These are phyloP conservation scores for Sitodiplosis mosellana DNA, from an alignment of 1,140 invertebrate species.

Conservation along the genomic window DNA sequence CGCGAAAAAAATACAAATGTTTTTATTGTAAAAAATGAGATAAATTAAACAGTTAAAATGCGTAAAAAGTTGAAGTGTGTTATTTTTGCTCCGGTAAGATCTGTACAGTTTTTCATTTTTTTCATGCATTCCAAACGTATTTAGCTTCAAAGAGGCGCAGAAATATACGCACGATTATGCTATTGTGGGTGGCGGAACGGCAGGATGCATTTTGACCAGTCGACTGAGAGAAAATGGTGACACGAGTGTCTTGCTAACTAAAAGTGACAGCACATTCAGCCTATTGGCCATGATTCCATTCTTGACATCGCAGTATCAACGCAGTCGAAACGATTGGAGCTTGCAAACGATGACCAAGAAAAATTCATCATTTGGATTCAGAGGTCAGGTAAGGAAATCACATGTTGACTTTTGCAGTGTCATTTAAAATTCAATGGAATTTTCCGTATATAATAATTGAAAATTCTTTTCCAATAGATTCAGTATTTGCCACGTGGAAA, in stretches of 20 bases:
- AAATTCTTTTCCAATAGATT: constrained; percentile 21
- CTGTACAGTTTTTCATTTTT: constrained; percentile 36
- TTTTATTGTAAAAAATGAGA: neutral
- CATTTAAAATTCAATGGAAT: neutral
- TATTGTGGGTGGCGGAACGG: constrained; percentile 60
- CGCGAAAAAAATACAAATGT: no score
- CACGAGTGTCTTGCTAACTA: constrained; percentile 41
- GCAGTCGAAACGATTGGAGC: constrained; percentile 41
- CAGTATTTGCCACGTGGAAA: constrained; percentile 44
- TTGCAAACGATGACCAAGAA: constrained; percentile 39
- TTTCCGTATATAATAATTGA: neutral
- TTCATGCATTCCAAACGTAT: neutral
- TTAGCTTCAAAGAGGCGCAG: constrained; percentile 1
- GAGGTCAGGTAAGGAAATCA: constrained; percentile 29
- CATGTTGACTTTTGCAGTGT: neutral
- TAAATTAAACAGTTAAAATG: constrained; percentile 37
- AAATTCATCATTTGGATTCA: constrained; percentile 40
- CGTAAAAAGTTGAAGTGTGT: constrained; percentile 75
- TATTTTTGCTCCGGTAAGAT: constrained; percentile 76
- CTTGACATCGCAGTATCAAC: constrained; percentile 42
- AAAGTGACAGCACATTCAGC: constrained; percentile 48
- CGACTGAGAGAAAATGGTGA: constrained; percentile 38
- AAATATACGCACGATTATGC: constrained; percentile 18
- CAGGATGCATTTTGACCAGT: constrained; percentile 58
- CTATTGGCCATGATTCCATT: constrained; percentile 39